phyloP scores from a whole-genome alignment of 1,140 invertebrate species.

The Drosophila pseudoananassae region DNA sequence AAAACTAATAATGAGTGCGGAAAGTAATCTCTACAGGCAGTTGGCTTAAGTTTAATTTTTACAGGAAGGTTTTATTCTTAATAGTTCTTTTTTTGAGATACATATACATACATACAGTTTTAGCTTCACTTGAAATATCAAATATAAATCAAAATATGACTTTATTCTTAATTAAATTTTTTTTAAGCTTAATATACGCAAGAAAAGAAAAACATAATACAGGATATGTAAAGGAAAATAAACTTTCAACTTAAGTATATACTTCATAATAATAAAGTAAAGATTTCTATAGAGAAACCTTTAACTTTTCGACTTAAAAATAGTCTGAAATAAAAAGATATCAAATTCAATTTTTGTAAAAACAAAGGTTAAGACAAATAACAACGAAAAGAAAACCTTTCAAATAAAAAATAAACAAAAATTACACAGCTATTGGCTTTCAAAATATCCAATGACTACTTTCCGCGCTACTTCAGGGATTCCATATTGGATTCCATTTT shows the following conservation, averaged over 20 bases:
- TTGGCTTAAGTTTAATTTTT: constrained; percentile 5
- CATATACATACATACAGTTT: not conserved
- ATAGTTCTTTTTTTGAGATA: not conserved
- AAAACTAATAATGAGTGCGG: not conserved
- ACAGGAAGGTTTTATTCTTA: constrained; percentile 8
- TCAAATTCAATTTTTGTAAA: not conserved
- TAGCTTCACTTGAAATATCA: not conserved
- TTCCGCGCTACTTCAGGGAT: not conserved
- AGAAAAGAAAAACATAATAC: not conserved
- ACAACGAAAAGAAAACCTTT: not conserved
- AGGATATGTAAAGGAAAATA: not conserved
- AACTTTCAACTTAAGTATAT: not conserved
- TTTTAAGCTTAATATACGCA: too few species aligned
- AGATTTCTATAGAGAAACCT: not conserved
- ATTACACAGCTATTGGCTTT: not conserved
- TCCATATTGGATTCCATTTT: not conserved
- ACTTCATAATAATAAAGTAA: not conserved
- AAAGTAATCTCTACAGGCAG: not conserved
- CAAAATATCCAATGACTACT: not conserved
- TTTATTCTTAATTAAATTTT: too few species aligned
- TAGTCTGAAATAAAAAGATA: not conserved
- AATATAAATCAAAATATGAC: too few species aligned
- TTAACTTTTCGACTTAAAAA: not conserved
- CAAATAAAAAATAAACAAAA: not conserved
- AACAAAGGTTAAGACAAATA: not conserved